These are phyloP conservation scores for Tiliacea citrago DNA, from an alignment of 2,888 invertebrate species.

Conservation along the genomic window DNA sequence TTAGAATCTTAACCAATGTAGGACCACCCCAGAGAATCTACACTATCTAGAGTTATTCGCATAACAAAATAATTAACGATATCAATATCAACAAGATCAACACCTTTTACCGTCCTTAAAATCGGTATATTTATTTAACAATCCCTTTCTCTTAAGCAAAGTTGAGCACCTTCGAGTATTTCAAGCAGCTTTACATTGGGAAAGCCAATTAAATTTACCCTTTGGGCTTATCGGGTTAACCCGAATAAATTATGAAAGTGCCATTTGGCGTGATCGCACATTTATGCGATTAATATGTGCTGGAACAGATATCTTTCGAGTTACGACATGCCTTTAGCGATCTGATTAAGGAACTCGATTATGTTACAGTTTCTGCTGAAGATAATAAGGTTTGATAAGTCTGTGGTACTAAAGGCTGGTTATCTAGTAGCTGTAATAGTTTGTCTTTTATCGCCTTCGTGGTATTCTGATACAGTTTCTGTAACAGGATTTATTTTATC, in stretches of 20 bases:
- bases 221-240: conserved; percentile 65
- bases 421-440: conserved; percentile 12
- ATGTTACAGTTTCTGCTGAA: conserved; percentile 43
- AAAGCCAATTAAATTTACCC: conserved; percentile 67
- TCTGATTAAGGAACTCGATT: conserved; percentile 45
- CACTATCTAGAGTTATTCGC: background rate
- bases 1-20: conserved; percentile 1
- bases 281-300: conserved; percentile 44
- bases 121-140: conserved; percentile 50
- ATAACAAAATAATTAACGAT: conserved; percentile 33
- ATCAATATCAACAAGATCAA: conserved; percentile 36
- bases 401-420: conserved; percentile 17
- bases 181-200: conserved; percentile 57
- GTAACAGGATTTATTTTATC: background rate
- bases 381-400: conserved; percentile 17
- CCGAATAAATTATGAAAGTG: conserved; percentile 65
- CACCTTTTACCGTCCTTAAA: conserved; percentile 52
- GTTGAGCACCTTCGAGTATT: conserved; percentile 58
- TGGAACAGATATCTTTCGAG: conserved; percentile 33
- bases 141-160: conserved; percentile 62
- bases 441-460: conserved; percentile 8
- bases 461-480: conserved; percentile 5
- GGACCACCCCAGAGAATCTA: conserved; percentile 38
- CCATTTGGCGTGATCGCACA: conserved; percentile 47
- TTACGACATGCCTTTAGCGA: conserved; percentile 34